Conservation (phyloP, 2,888 invertebrate genomes). For the Achlya flavicornis region DNA sequence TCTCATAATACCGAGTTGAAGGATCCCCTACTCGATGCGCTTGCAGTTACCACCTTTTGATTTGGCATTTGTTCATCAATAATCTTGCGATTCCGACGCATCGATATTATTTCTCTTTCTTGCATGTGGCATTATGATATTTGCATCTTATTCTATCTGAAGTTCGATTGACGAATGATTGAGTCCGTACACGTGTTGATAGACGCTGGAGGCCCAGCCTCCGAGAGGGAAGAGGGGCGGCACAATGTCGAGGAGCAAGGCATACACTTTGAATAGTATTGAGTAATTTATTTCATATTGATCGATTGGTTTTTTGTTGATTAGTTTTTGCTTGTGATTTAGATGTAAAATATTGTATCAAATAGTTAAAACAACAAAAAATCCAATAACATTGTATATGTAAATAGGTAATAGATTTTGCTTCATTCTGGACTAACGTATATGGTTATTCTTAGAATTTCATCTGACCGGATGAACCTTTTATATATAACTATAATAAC, state of each 20-base stretch:
- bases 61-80: conserved; percentile 65
- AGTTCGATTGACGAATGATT: conserved; percentile 77
- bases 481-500: too few species aligned
- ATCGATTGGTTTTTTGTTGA: not conserved
- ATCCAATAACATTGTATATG: too few species aligned
- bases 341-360: not conserved
- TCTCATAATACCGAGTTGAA: conserved; percentile 37
- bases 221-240: conserved; percentile 49
- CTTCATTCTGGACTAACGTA: too few species aligned
- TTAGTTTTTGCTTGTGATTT: not conserved
- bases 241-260: conserved; percentile 37
- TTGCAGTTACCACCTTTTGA: conserved; percentile 61
- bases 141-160: conserved; percentile 65
- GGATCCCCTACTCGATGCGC: conserved; percentile 55
- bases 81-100: conserved; percentile 53
- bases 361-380: not conserved
- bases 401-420: too few species aligned
- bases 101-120: conserved; percentile 60
- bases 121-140: conserved; percentile 44
- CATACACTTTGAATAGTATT: conserved; percentile 27
- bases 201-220: conserved; percentile 63
- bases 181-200: conserved; percentile 67
- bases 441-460: too few species aligned
- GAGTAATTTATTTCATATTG: conserved; percentile 13
- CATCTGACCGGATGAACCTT: too few species aligned